Conservation (phyloP, 2,888 invertebrate species). For the Blera fallax region DNA sequence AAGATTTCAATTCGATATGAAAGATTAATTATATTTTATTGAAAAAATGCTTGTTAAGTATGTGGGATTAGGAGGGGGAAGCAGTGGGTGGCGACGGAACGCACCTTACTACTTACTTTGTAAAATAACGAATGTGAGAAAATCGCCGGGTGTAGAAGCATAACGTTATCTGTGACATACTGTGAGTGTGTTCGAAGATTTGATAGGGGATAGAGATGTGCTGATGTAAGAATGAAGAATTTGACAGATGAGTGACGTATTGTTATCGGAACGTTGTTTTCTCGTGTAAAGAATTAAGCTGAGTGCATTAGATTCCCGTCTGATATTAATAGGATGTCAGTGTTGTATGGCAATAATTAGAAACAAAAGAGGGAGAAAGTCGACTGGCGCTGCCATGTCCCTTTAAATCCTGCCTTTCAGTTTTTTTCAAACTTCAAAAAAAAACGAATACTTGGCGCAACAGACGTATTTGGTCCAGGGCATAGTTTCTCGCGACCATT, state of each 20-base stretch:
- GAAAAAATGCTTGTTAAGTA: not conserved
- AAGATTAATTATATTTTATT: conserved; percentile 7
- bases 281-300: too few relatives aligned
- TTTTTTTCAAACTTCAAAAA: too few relatives aligned
- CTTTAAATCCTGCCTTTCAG: too few relatives aligned
- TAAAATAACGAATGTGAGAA: conserved; percentile 41
- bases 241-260: conserved; percentile 14
- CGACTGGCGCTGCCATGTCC: too few relatives aligned
- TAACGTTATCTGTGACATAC: conserved; percentile 17
- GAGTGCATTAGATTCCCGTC: too few relatives aligned
- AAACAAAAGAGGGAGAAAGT: too few relatives aligned
- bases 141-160: conserved; percentile 24
- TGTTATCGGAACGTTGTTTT: too few relatives aligned
- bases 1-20: conserved; percentile 18
- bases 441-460: too few relatives aligned
- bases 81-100: not conserved
- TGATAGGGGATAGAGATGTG: not conserved
- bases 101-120: conserved; percentile 58
- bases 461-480: too few relatives aligned
- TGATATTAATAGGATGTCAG: too few relatives aligned
- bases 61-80: conserved; percentile 8
- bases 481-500: too few relatives aligned
- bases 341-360: too few relatives aligned
- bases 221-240: not conserved
- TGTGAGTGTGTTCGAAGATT: conserved; percentile 3